phyloP scores from a whole-genome alignment of 1,140 invertebrate species.

The Zeugodacus cucurbitae region DNA sequence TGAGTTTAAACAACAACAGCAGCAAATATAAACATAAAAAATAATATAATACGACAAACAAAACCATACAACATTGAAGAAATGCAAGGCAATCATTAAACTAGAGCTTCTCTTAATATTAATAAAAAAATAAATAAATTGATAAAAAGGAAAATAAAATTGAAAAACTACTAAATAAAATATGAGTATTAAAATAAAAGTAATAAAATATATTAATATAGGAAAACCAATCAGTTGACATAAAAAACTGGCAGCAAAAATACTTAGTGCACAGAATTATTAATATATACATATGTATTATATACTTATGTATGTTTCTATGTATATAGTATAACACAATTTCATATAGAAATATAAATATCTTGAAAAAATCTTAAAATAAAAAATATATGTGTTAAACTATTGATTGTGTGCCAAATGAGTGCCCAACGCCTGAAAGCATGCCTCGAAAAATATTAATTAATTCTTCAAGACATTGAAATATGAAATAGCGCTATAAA shows the following conservation, averaged over 20 bases:
- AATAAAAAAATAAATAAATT: constrained; percentile 49
- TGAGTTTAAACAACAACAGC: background rate
- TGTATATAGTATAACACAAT: background rate
- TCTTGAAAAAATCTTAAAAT: background rate
- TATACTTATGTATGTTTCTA: no score
- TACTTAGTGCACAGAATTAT: no score
- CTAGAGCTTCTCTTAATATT: constrained; percentile 62
- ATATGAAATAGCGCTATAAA: background rate
- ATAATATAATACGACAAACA: background rate
- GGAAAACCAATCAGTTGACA: constrained; percentile 23
- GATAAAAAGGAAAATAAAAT: constrained; percentile 49
- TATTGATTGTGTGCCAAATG: constrained; percentile 20
- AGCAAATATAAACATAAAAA: background rate
- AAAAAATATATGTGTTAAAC: background rate
- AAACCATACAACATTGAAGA: constrained; percentile 10
- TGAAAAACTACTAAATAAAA: constrained; percentile 56
- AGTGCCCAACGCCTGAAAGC: background rate
- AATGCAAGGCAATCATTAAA: constrained; percentile 66
- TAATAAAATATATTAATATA: no score
- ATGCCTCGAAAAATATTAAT: background rate
- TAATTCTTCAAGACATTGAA: background rate
- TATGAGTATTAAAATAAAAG: constrained; percentile 50
- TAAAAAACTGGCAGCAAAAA: no score
- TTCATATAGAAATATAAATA: background rate
- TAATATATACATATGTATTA: no score